Conservation (phyloP, 37 sponge, comb jelly and placozoan species). For the Chondrilla cf. caribensis region DNA sequence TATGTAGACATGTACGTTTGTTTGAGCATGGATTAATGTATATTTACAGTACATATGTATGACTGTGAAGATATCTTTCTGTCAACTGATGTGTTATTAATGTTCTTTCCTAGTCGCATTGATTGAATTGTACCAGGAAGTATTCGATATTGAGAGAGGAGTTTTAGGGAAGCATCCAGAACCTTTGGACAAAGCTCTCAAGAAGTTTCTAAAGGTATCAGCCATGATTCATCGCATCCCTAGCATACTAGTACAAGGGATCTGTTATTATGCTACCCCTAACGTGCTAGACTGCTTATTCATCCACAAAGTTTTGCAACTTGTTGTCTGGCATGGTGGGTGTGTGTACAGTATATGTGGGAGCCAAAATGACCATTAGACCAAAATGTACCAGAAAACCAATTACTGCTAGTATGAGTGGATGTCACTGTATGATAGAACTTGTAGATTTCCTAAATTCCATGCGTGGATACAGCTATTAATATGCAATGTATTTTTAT, state of each 20-base stretch:
- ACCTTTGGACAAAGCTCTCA: conserved; percentile 63
- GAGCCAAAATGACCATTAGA: too few species aligned
- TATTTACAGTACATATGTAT: neutral
- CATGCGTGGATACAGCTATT: too few species aligned
- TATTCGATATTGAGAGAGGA: conserved; percentile 60
- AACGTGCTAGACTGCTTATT: too few species aligned
- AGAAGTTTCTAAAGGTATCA: conserved; percentile 64
- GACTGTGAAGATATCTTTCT: neutral
- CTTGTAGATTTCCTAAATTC: too few species aligned
- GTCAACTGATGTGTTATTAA: neutral
- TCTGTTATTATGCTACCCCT: too few species aligned
- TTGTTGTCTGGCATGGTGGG: too few species aligned
- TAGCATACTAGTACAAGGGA: neutral
- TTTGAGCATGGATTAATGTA: too few species aligned
- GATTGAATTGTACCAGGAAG: conserved; percentile 61
- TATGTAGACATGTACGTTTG: neutral
- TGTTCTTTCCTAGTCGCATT: conserved; percentile 36
- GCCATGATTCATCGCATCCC: neutral
- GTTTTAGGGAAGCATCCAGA: conserved; percentile 64
- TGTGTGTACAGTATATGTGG: too few species aligned
- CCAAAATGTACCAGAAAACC: too few species aligned
- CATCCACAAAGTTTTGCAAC: too few species aligned
- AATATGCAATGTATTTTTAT: neutral
- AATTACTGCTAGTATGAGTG: too few species aligned
- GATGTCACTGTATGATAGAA: too few species aligned